Evolutionary conservation across 2,888 invertebrate species (phyloP).

Genomic region (Lepetodrilus schrolli): DNA sequence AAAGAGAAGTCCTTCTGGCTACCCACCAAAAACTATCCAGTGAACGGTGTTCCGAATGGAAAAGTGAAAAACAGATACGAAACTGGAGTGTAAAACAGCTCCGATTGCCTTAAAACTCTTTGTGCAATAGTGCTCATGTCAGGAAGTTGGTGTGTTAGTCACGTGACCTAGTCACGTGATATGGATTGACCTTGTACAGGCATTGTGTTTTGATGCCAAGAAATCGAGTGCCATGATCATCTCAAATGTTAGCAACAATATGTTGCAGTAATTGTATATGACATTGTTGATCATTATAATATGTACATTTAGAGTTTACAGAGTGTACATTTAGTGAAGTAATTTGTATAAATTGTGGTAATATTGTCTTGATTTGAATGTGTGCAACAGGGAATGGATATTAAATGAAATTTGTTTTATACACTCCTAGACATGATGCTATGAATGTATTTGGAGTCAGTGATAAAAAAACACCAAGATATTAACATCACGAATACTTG

Average conservation of each 20-base stretch:
- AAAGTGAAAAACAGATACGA: constrained; percentile 5
- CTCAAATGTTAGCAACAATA: neutral
- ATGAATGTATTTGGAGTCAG: no score
- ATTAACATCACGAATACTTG: no score
- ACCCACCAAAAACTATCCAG: neutral
- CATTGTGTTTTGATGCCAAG: no score
- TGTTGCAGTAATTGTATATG: neutral
- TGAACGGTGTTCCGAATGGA: neutral
- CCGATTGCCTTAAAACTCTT: no score
- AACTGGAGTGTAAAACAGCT: neutral
- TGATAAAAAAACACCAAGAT: no score
- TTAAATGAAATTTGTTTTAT: no score
- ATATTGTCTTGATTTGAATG: neutral
- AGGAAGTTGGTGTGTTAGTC: no score
- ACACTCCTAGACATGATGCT: no score
- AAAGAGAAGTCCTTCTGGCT: constrained; percentile 26
- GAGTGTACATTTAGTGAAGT: neutral
- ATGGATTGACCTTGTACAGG: no score
- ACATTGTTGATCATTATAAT: neutral
- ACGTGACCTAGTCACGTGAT: no score
- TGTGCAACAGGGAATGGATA: no score
- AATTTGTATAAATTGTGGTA: neutral
- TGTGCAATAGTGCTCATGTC: no score
- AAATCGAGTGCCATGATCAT: neutral
- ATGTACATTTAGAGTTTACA: neutral